Conservation (phyloP, 2,888 invertebrate species). For the Chirona hameri region DNA sequence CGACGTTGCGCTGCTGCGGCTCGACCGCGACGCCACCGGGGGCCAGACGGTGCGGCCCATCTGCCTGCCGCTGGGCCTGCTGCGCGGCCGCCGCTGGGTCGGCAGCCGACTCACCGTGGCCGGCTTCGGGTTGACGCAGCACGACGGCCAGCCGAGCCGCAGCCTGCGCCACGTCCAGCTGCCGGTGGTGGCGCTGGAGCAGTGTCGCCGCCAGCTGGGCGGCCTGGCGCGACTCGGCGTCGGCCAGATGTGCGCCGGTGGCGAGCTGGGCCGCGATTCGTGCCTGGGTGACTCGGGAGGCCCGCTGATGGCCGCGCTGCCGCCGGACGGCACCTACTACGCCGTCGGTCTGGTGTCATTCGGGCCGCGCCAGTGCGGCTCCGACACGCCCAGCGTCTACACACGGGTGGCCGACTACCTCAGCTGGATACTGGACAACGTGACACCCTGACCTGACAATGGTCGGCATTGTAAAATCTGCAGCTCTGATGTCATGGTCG, state of each 20-base stretch:
- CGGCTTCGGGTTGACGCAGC: neutral
- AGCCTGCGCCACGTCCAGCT: neutral
- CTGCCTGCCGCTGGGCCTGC: neutral
- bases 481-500: no score
- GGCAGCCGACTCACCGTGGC: neutral
- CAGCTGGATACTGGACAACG: constrained; percentile 56
- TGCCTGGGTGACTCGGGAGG: constrained; percentile 75
- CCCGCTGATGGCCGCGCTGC: constrained; percentile 61
- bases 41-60: neutral
- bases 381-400: constrained; percentile 64
- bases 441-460: neutral
- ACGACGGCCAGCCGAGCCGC: neutral
- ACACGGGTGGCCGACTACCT: constrained; percentile 59
- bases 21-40: neutral
- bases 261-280: constrained; percentile 63
- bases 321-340: constrained; percentile 37
- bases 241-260: constrained; percentile 55
- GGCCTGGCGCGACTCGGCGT: neutral
- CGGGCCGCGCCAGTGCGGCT: constrained; percentile 61
- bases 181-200: neutral
- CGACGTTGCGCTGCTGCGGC: constrained; percentile 3
- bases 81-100: neutral
- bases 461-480: no score
- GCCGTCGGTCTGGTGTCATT: constrained; percentile 62
- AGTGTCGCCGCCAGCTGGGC: neutral